A percentile compares a stretch with the other conserved stretches of the same genome.
Conservation (phyloP, 2,113 vertebrate species). For the Axis porcinus region DNA sequence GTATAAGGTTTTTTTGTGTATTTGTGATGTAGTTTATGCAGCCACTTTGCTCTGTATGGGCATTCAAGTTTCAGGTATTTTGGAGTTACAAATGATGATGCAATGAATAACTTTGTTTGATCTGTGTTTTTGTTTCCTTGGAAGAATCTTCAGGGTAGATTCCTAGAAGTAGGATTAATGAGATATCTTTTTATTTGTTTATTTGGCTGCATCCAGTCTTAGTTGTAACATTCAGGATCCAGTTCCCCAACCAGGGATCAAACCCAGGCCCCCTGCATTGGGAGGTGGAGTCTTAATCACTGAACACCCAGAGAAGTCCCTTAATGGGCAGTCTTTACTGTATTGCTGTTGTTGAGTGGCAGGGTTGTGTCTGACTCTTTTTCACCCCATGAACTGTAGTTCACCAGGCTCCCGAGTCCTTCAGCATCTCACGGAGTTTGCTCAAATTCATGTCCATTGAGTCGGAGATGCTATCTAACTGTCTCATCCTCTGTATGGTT, state of each 20-base stretch:
- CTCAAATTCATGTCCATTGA: background rate
- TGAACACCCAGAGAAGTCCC: rapidly evolving
- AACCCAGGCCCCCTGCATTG: background rate
- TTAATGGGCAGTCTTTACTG: background rate
- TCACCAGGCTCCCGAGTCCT: background rate
- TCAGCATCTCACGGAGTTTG: background rate
- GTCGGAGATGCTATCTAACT: background rate
- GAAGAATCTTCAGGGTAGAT: background rate
- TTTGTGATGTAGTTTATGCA: background rate
- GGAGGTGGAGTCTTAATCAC: background rate
- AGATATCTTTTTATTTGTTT: background rate
- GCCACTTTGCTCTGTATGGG: background rate
- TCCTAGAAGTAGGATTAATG: background rate
- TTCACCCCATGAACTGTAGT: background rate
- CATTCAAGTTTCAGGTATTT: background rate
- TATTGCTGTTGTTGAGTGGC: background rate
- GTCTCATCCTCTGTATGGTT: background rate
- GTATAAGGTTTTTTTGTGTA: background rate
- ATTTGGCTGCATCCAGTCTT: background rate
- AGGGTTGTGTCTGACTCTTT: background rate
- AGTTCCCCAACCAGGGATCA: background rate
- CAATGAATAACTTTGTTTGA: background rate
- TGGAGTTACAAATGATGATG: background rate
- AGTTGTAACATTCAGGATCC: no score
- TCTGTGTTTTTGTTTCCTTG: background rate